phyloP scores from a whole-genome alignment of 2,113 vertebrate species.

The Gopherus flavomarginatus region DNA sequence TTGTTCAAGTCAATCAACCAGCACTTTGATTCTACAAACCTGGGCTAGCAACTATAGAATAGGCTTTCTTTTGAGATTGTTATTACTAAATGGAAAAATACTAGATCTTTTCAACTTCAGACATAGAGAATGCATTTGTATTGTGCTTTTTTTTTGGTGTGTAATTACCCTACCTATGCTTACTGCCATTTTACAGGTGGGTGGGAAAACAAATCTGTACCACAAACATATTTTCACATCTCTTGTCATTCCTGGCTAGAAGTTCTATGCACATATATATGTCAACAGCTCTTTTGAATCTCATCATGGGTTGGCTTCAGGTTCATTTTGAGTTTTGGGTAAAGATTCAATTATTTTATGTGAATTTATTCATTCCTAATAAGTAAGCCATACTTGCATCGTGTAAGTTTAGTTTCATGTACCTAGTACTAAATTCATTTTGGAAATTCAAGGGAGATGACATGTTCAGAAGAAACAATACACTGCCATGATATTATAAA shows the following conservation, averaged over 20 bases:
- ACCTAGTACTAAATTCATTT: background rate
- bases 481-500: background rate
- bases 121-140: slow-evolving; percentile 21
- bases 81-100: slow-evolving; percentile 20
- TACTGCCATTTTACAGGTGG: background rate
- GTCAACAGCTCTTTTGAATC: background rate
- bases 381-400: background rate
- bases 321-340: background rate
- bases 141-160: background rate
- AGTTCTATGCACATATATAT: background rate
- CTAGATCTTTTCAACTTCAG: background rate
- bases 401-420: background rate
- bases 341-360: background rate
- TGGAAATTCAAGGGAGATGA: background rate
- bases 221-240: background rate
- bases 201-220: background rate
- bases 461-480: background rate
- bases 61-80: background rate
- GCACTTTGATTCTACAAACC: background rate
- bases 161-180: background rate
- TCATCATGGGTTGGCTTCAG: background rate
- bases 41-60: background rate
- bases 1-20: background rate
- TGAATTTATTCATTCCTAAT: background rate
- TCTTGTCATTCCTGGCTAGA: background rate